These are phyloP conservation scores for Platycnemis pennipes DNA, from an alignment of 2,888 invertebrate species.

Conservation along the genomic window DNA sequence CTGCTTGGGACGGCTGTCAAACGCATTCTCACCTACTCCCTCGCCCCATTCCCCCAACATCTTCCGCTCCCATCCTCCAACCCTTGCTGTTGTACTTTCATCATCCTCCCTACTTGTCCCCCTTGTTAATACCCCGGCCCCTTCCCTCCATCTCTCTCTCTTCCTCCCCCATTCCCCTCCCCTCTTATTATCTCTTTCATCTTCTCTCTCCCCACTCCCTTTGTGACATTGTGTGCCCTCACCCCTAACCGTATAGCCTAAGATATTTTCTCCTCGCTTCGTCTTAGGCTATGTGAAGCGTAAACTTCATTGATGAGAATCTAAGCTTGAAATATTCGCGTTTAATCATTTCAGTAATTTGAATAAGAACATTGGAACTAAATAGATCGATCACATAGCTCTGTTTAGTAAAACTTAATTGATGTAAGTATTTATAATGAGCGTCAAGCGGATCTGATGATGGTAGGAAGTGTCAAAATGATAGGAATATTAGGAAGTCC, in stretches of 20 bases:
- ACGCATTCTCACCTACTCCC: not conserved
- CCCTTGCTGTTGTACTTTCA: not conserved
- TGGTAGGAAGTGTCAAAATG: too few relatives aligned
- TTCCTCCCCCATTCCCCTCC: not conserved
- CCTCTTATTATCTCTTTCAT: not conserved
- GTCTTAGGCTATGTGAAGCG: not conserved
- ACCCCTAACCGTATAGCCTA: not conserved
- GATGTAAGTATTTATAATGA: too few relatives aligned
- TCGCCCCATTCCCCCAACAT: not conserved
- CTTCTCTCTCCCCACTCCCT: not conserved
- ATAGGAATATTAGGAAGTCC: too few relatives aligned
- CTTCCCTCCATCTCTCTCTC: not conserved
- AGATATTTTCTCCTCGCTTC: not conserved
- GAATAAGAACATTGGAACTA: too few relatives aligned
- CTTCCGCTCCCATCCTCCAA: not conserved
- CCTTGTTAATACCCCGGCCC: not conserved
- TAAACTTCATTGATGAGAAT: not conserved
- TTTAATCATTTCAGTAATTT: too few relatives aligned
- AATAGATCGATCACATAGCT: too few relatives aligned
- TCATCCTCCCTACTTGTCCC: not conserved
- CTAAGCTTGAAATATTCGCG: too few relatives aligned
- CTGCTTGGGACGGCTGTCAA: conserved; percentile 37
- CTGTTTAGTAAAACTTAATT: too few relatives aligned
- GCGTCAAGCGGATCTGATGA: too few relatives aligned
- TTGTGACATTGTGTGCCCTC: not conserved